Conservation (phyloP, 2,797 vertebrate species). For the Gymnoscopelus braueri region DNA sequence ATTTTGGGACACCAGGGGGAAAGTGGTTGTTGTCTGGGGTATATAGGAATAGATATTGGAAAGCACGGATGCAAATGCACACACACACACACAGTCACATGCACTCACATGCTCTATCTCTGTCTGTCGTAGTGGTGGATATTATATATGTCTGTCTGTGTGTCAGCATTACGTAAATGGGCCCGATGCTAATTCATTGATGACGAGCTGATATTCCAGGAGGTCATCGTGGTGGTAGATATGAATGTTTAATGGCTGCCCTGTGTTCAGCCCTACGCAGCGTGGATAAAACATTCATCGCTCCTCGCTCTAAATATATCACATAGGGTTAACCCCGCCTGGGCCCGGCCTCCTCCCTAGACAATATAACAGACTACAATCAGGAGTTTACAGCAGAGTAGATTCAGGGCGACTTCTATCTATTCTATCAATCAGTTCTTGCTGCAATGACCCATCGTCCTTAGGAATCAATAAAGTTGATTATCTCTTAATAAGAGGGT, state of each 20-base stretch:
- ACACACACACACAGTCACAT: too few species aligned
- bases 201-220: conserved; percentile 79
- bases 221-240: conserved; percentile 82
- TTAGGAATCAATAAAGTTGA: too few species aligned
- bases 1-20: too few species aligned
- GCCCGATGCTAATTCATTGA: conserved; percentile 73
- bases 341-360: conserved; percentile 39
- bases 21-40: too few species aligned
- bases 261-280: conserved; percentile 76
- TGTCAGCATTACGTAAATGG: conserved; percentile 28
- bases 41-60: too few species aligned
- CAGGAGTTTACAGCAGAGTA: conserved; percentile 59
- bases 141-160: neutral
- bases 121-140: neutral
- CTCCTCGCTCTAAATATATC: conserved; percentile 80
- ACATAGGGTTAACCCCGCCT: conserved; percentile 68
- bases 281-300: conserved; percentile 83
- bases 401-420: too few species aligned
- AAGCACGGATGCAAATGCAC: too few species aligned
- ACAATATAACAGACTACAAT: conserved; percentile 54
- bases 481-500: too few species aligned
- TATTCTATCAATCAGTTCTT: conserved; percentile 4
- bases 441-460: too few species aligned
- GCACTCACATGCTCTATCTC: too few species aligned
- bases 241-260: conserved; percentile 83